phyloP scores from a whole-genome alignment of 2,113 vertebrate species.

The Chauna torquata region DNA sequence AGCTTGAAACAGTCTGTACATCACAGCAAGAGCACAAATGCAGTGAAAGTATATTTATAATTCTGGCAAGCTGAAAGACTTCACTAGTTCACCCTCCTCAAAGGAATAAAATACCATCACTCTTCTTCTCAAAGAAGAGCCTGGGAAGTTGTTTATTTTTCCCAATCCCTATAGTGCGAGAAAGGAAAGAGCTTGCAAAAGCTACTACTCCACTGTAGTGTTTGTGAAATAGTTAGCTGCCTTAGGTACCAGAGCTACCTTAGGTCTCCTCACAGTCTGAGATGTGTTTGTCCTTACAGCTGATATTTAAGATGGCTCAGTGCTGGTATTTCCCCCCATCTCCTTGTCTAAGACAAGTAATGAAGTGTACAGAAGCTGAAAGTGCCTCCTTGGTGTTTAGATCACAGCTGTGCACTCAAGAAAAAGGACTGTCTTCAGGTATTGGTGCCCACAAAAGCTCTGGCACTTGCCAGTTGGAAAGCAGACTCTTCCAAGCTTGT shows the following conservation, averaged over 20 bases:
- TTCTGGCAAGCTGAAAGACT: neutral
- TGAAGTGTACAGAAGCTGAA: neutral
- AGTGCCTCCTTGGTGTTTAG: neutral
- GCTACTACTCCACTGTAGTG: neutral
- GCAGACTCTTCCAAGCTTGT: neutral
- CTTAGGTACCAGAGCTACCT: neutral
- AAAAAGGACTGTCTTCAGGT: neutral
- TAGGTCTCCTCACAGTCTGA: neutral
- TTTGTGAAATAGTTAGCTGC: neutral
- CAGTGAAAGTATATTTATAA: neutral
- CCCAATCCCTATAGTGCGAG: neutral
- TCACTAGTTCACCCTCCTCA: constrained; percentile 9
- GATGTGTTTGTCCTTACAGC: neutral
- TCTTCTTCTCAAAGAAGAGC: neutral
- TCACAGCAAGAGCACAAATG: neutral
- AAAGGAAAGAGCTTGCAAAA: neutral
- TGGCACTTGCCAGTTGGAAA: neutral
- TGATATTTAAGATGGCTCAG: neutral
- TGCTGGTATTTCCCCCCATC: neutral
- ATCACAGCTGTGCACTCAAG: neutral
- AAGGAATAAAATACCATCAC: neutral
- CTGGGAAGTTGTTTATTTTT: constrained; percentile 17
- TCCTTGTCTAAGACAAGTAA: neutral
- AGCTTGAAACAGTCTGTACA: neutral
- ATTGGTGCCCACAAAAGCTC: neutral